Conservation (phyloP, 2,113 vertebrate genomes). For the Ammodytes dubius region DNA sequence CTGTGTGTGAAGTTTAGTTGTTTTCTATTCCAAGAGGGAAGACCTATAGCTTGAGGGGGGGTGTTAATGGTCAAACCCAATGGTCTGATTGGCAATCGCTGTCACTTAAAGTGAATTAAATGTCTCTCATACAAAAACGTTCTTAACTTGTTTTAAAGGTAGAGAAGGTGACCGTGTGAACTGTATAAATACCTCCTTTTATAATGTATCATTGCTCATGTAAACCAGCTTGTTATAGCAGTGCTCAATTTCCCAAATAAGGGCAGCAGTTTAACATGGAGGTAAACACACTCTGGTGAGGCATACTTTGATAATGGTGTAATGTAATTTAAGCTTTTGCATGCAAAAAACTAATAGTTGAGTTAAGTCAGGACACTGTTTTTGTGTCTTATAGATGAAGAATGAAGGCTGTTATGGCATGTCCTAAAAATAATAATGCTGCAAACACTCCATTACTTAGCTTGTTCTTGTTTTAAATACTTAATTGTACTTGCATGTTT, state of each 20-base stretch:
- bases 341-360: background rate
- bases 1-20: constrained; percentile 4
- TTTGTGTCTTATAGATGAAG: constrained; percentile 9
- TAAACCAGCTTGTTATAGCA: constrained; percentile 7
- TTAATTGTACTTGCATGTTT: background rate
- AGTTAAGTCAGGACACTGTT: background rate
- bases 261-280: background rate
- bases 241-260: constrained; percentile 36
- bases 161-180: background rate
- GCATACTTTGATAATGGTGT: background rate
- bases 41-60: background rate
- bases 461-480: background rate
- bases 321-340: background rate
- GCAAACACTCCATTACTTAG: background rate
- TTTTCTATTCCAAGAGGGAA: constrained; percentile 1
- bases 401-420: background rate
- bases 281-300: background rate
- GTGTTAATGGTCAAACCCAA: background rate
- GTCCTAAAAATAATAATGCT: background rate
- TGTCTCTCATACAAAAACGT: too few relatives aligned
- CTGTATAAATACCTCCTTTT: background rate
- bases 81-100: background rate
- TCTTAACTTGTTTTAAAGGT: background rate
- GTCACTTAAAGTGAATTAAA: background rate
- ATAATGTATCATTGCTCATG: background rate